Evolutionary conservation across 2,797 vertebrate genomes (phyloP).

Genomic region (Eleutherodactylus coqui): DNA sequence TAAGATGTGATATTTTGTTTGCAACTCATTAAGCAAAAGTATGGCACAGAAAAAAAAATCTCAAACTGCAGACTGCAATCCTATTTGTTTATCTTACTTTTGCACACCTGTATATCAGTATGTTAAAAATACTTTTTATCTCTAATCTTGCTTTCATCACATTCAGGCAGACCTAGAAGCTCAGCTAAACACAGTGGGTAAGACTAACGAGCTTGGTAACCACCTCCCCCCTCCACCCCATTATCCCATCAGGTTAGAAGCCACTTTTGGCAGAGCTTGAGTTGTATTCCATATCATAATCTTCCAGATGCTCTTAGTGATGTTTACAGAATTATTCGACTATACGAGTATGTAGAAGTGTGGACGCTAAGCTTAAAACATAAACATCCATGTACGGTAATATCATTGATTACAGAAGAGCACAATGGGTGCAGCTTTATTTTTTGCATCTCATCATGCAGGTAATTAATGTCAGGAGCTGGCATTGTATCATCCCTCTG

Average conservation of each 20-base stretch:
- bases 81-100: neutral
- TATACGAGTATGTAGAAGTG: neutral
- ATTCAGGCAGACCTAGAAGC: neutral
- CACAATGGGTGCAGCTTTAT: neutral
- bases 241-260: slow-evolving; percentile 38
- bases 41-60: neutral
- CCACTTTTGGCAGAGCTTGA: slow-evolving; percentile 14
- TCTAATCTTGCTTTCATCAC: neutral
- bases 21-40: neutral
- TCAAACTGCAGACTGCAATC: neutral
- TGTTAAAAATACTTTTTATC: neutral
- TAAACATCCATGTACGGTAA: neutral
- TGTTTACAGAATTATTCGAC: neutral
- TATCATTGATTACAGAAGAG: neutral
- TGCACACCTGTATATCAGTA: neutral
- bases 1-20: neutral
- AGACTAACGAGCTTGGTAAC: neutral
- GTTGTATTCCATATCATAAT: slow-evolving; percentile 27
- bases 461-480: slow-evolving; percentile 50
- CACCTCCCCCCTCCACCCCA: too few relatives aligned
- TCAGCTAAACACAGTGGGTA: neutral
- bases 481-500: slow-evolving; percentile 9
- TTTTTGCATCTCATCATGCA: slow-evolving; percentile 18
- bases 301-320: slow-evolving; percentile 29
- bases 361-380: neutral